A percentile compares a stretch with the other conserved stretches of the same genome.
Evolutionary conservation across 2,888 invertebrate genomes (phyloP).

Genomic region (Melanotus villosus): DNA sequence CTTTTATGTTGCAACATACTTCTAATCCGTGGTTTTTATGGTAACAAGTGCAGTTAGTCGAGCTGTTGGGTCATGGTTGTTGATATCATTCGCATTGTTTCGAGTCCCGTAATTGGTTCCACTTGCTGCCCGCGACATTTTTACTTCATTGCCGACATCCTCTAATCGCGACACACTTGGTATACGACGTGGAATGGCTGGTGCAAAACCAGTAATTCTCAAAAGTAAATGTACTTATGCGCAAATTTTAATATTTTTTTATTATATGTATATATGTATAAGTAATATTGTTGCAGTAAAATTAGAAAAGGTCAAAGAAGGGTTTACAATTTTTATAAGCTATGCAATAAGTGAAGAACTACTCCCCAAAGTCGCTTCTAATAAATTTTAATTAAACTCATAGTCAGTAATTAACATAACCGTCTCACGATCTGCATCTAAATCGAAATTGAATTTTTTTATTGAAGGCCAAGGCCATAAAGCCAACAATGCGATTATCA

Average conservation of each 20-base stretch:
- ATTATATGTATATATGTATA: too few relatives aligned
- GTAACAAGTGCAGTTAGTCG: slow-evolving; percentile 27
- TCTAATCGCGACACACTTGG: slow-evolving; percentile 44
- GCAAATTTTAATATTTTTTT: too few relatives aligned
- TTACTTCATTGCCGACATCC: slow-evolving; percentile 61
- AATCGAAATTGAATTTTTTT: neutral
- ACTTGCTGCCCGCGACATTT: slow-evolving; percentile 61
- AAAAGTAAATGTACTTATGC: too few relatives aligned
- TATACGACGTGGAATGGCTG: slow-evolving; percentile 25
- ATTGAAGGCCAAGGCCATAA: slow-evolving; percentile 16
- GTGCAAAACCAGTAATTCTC: slow-evolving; percentile 4
- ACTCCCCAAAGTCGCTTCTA: neutral
- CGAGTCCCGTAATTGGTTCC: slow-evolving; percentile 59
- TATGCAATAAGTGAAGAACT: too few relatives aligned
- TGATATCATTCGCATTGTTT: slow-evolving; percentile 41
- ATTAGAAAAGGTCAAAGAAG: too few relatives aligned
- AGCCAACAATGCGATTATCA: neutral
- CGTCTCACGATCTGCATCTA: neutral
- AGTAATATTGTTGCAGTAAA: too few relatives aligned
- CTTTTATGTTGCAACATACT: slow-evolving; percentile 13
- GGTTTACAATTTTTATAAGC: too few relatives aligned
- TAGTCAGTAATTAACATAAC: neutral
- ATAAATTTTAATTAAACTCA: neutral
- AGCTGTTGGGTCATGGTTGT: slow-evolving; percentile 39
- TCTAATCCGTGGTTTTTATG: slow-evolving; percentile 12